phyloP scores from a whole-genome alignment of 2,113 vertebrate species.

The Triplophysa dalaica region DNA sequence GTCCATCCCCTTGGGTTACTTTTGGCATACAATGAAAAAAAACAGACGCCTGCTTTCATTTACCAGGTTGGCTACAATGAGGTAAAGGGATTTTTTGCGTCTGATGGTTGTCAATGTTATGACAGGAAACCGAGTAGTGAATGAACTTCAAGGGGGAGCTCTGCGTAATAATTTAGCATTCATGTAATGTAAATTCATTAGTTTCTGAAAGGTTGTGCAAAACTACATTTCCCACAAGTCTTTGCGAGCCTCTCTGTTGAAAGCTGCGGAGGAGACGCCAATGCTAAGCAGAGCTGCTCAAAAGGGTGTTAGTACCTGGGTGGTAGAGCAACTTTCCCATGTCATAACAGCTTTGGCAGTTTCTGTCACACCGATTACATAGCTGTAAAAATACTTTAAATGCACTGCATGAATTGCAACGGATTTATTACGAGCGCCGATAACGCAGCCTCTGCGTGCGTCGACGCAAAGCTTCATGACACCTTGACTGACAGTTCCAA shows the following conservation, averaged over 20 bases:
- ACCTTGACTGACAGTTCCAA: conserved; percentile 49
- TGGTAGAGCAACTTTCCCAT: conserved; percentile 58
- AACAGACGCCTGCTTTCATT: conserved; percentile 77
- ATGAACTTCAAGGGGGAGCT: neutral
- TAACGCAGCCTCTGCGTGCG: conserved; percentile 17
- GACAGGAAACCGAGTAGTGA: neutral
- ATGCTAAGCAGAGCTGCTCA: conserved; percentile 51
- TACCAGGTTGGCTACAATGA: conserved; percentile 61
- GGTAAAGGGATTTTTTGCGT: conserved; percentile 9
- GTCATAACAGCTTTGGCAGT: conserved; percentile 49
- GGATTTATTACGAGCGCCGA: conserved; percentile 42
- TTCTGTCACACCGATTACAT: conserved; percentile 54
- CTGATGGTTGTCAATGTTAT: neutral
- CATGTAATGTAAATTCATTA: neutral
- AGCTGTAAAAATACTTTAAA: conserved; percentile 56
- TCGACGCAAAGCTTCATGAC: conserved; percentile 12
- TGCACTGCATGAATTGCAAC: conserved; percentile 15
- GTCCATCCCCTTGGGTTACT: conserved; percentile 81
- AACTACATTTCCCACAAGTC: conserved; percentile 56
- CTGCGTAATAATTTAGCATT: neutral
- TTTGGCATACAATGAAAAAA: conserved; percentile 79
- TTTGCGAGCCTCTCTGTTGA: conserved; percentile 47
- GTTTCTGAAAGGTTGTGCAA: conserved; percentile 49
- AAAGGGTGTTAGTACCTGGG: conserved; percentile 55
- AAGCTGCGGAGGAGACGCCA: conserved; percentile 49